A percentile compares a stretch with the other conserved stretches of the same genome.
phyloP scores from a whole-genome alignment of 2,113 vertebrate species.

The Cettia cetti region DNA sequence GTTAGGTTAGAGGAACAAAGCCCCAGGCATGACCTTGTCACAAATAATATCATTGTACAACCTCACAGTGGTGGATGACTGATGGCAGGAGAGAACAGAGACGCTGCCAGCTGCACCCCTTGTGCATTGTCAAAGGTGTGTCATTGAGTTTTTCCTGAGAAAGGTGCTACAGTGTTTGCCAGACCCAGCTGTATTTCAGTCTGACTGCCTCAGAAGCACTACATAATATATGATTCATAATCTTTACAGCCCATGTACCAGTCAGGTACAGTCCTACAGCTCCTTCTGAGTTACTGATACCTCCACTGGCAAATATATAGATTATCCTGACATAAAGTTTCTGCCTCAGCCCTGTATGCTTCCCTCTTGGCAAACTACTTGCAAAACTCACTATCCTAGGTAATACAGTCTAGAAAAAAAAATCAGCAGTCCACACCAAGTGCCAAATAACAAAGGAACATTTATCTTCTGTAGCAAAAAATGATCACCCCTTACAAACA shows the following conservation, averaged over 20 bases:
- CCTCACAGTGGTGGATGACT: not conserved
- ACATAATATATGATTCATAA: not conserved
- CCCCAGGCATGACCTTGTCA: not conserved
- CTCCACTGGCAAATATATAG: not conserved
- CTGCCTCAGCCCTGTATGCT: not conserved
- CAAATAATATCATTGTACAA: not conserved
- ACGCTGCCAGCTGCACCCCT: not conserved
- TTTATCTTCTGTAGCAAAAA: not conserved
- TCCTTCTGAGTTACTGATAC: not conserved
- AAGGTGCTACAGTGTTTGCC: not conserved
- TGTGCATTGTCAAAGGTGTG: accelerated
- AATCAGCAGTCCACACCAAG: not conserved
- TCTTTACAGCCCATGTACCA: not conserved
- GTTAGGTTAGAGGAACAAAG: conserved; percentile 19
- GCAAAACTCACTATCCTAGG: not conserved
- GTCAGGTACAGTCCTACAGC: not conserved
- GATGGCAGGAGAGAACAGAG: not conserved
- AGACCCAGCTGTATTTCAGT: not conserved
- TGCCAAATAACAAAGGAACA: not conserved
- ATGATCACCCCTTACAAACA: not conserved
- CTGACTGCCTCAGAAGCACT: not conserved
- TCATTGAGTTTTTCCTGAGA: not conserved
- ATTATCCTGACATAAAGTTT: not conserved
- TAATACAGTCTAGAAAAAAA: not conserved
- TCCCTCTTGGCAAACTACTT: not conserved